These are phyloP conservation scores for Cynopterus sphinx DNA, from an alignment of 2,797 vertebrate genomes.

Conservation along the genomic window DNA sequence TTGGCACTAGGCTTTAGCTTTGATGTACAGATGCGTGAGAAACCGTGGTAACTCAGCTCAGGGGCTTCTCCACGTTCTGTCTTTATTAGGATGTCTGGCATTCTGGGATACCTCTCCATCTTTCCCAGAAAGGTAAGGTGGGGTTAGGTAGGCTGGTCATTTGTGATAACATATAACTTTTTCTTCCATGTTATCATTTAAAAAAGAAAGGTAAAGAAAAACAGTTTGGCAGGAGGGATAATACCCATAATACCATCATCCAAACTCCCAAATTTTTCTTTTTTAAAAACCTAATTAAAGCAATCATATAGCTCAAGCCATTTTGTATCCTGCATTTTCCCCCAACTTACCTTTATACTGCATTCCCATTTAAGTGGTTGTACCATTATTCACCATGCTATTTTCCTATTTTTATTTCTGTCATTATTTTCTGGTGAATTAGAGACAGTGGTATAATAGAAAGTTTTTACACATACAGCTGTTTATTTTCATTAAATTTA, in stretches of 20 bases:
- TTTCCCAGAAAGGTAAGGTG: background rate
- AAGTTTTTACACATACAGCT: background rate
- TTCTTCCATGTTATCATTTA: background rate
- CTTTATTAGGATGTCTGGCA: background rate
- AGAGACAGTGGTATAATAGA: background rate
- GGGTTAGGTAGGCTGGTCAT: background rate
- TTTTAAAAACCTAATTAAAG: background rate
- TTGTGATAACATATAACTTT: background rate
- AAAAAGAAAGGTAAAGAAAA: conserved; percentile 34
- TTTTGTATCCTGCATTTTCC: background rate
- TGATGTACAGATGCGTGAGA: background rate
- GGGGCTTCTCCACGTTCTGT: background rate
- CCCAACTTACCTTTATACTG: background rate
- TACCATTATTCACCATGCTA: background rate
- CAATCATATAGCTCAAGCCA: background rate
- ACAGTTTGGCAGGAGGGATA: background rate
- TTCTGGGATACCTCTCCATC: background rate
- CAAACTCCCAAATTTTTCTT: background rate
- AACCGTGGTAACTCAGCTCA: background rate
- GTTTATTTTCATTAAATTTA: conserved; percentile 22
- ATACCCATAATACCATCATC: background rate
- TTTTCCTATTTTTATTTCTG: background rate
- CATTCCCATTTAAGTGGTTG: background rate
- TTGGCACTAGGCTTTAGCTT: background rate
- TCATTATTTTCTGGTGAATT: background rate